Percentiles rank a stretch among this genome's conserved stretches.
Conservation (phyloP, 2,113 vertebrate species). For the Corynorhinus townsendii region DNA sequence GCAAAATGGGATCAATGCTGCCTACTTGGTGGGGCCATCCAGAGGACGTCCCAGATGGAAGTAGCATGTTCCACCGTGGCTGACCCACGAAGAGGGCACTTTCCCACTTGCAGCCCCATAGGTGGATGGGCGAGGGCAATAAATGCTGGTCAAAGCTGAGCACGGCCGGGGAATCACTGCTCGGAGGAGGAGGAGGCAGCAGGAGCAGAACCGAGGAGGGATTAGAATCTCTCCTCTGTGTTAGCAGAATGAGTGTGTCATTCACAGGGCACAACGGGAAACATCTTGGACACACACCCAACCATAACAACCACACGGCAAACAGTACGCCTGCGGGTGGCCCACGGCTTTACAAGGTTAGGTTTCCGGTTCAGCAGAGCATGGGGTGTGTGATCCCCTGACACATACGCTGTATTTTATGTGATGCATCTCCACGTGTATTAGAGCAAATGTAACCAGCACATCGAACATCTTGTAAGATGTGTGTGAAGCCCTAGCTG, state of each 20-base stretch:
- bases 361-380: too few species aligned
- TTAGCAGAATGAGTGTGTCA: not conserved
- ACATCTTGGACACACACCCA: fast-evolving
- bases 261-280: not conserved
- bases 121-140: fast-evolving
- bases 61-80: fast-evolving
- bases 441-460: not conserved
- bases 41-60: not conserved
- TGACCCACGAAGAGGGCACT: not conserved
- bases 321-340: not conserved
- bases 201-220: fast-evolving
- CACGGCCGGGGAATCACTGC: not conserved
- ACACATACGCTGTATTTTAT: not conserved
- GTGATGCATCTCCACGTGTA: not conserved
- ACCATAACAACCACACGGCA: not conserved
- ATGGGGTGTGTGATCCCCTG: fast-evolving
- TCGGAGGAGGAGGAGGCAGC: too few species aligned
- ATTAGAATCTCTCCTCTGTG: not conserved
- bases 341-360: not conserved
- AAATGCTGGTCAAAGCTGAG: not conserved
- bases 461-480: not conserved
- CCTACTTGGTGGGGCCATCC: not conserved
- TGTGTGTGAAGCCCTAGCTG: not conserved
- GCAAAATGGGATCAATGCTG: not conserved
- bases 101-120: fast-evolving